These are phyloP conservation scores for Porites divaricata DNA, from an alignment of 92 coral and sea anemone species.

Conservation along the genomic window DNA sequence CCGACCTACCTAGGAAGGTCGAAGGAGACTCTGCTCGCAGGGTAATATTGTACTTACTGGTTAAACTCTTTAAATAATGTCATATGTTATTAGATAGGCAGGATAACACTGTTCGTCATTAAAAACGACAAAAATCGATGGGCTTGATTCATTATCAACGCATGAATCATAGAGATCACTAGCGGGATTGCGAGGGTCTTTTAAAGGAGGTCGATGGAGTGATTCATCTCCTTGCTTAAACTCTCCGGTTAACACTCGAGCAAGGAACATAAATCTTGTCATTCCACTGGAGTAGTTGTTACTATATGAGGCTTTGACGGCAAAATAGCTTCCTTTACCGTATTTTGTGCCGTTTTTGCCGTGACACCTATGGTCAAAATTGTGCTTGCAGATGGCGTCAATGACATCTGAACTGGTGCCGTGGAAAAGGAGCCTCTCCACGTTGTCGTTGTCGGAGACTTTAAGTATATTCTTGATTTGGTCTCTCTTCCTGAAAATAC, in stretches of 20 bases:
- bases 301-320: slow-evolving; percentile 70
- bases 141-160: slow-evolving; percentile 60
- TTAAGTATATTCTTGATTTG: slow-evolving; percentile 59
- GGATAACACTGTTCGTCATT: slow-evolving; percentile 87
- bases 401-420: slow-evolving; percentile 69
- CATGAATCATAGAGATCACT: slow-evolving; percentile 85
- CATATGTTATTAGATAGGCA: neutral
- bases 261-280: slow-evolving; percentile 69
- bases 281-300: slow-evolving; percentile 54
- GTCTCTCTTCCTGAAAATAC: slow-evolving; percentile 45
- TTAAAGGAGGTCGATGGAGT: slow-evolving; percentile 76
- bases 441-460: neutral
- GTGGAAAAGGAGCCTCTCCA: slow-evolving; percentile 76
- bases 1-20: too few species aligned
- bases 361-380: slow-evolving; percentile 90
- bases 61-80: too few species aligned
- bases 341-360: slow-evolving; percentile 86
- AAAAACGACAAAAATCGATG: slow-evolving; percentile 83
- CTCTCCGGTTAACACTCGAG: slow-evolving; percentile 80
- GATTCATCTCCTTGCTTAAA: slow-evolving; percentile 49
- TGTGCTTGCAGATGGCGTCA: slow-evolving; percentile 90
- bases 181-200: slow-evolving; percentile 72
- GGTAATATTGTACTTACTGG: too few species aligned
- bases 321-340: slow-evolving; percentile 94
- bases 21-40: too few species aligned